Conservation (phyloP, 2,113 vertebrate species). For the Carassius carassius region DNA sequence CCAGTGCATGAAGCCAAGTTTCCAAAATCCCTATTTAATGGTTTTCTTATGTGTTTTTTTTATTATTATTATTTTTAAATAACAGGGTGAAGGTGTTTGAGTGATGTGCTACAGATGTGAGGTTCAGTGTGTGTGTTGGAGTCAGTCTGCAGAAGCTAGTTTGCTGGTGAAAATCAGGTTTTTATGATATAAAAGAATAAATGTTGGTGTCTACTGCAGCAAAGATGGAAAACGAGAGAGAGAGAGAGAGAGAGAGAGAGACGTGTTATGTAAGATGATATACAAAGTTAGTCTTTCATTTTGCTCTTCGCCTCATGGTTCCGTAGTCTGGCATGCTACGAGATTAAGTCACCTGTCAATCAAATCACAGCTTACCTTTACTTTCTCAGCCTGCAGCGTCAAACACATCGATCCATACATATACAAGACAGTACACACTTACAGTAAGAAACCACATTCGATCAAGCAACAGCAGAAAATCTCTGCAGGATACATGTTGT, state of each 20-base stretch:
- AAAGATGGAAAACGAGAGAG: not conserved
- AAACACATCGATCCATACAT: not conserved
- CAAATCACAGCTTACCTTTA: constrained; percentile 45
- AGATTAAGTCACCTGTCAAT: constrained; percentile 51
- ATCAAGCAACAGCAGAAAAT: not conserved
- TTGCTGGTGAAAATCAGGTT: not conserved
- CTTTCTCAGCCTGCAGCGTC: constrained; percentile 25
- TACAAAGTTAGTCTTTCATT: constrained; percentile 52
- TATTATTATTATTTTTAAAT: too few relatives aligned
- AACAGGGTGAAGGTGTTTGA: not conserved
- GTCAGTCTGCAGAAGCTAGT: not conserved
- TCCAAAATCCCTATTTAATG: not conserved
- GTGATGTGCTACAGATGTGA: not conserved
- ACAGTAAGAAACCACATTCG: constrained; percentile 9
- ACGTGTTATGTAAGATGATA: constrained; percentile 55
- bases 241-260: constrained; percentile 23
- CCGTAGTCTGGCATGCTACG: constrained; percentile 17
- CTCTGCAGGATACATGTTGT: not conserved
- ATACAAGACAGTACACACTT: not conserved
- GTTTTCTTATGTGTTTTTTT: too few relatives aligned
- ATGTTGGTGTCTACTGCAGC: constrained; percentile 24
- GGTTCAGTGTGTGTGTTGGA: not conserved
- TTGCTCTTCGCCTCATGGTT: constrained; percentile 38
- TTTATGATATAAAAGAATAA: constrained; percentile 19
- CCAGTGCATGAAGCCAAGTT: not conserved